These are phyloP conservation scores for Sprattus sprattus DNA, from an alignment of 2,113 vertebrate species.

Conservation along the genomic window DNA sequence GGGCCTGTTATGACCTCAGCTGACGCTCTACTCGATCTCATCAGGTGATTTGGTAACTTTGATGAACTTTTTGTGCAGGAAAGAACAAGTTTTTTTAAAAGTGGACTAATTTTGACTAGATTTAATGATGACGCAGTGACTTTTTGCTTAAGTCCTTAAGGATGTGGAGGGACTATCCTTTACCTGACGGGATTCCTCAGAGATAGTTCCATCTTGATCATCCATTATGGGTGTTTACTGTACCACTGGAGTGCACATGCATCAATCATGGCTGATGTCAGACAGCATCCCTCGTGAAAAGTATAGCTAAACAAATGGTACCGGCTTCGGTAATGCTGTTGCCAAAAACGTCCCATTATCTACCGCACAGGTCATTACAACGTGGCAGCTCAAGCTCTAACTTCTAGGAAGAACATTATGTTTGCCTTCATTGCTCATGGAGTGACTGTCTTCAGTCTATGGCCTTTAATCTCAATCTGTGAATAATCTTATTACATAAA, in stretches of 20 bases:
- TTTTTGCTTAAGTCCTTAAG: neutral
- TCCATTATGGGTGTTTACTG: neutral
- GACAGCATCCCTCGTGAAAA: neutral
- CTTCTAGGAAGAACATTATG: neutral
- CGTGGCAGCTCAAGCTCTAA: neutral
- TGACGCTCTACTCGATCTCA: conserved; percentile 82
- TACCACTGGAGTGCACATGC: neutral
- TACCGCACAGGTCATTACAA: neutral
- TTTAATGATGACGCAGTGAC: neutral
- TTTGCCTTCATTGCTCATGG: neutral
- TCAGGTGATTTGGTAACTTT: conserved; percentile 67
- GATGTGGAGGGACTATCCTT: neutral
- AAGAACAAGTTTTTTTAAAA: neutral
- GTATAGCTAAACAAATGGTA: neutral
- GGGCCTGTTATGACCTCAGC: conserved; percentile 81
- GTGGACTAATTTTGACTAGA: neutral
- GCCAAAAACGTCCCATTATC: neutral
- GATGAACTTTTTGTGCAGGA: no score
- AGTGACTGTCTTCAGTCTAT: neutral
- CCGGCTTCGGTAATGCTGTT: neutral
- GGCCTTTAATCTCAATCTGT: neutral
- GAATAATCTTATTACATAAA: neutral
- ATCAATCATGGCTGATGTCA: neutral
- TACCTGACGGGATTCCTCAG: neutral
- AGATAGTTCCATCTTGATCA: neutral